Conservation (phyloP, 2,888 invertebrate genomes). For the Aspidiotus rigidus region DNA sequence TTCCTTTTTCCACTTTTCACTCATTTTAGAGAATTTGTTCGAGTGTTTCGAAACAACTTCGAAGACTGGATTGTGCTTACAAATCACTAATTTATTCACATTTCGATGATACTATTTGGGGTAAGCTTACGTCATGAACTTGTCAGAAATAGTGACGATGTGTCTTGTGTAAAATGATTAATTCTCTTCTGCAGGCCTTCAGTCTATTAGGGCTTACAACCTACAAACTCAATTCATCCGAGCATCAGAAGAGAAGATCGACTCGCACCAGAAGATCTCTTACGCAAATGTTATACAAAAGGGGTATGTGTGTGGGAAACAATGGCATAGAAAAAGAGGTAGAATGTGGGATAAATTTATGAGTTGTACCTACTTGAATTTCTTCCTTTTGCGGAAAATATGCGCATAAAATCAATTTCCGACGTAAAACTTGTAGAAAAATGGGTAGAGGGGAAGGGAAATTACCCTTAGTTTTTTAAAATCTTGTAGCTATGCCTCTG, state of each 20-base stretch:
- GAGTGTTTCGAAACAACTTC: conserved; percentile 83
- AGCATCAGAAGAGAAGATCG: conserved; percentile 82
- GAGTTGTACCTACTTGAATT: too few species aligned
- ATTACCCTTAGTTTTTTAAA: not conserved
- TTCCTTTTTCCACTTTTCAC: too few species aligned
- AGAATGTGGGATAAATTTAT: too few species aligned
- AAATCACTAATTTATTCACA: conserved; percentile 95
- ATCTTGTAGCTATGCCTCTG: not conserved
- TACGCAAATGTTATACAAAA: conserved; percentile 89
- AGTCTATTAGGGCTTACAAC: conserved; percentile 76
- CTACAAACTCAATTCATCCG: conserved; percentile 71
- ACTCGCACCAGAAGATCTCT: conserved; percentile 85
- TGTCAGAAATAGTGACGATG: not conserved
- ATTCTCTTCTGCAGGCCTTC: conserved; percentile 46
- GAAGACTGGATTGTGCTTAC: conserved; percentile 84
- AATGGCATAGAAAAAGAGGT: too few species aligned
- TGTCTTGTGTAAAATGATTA: too few species aligned
- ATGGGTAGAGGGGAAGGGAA: not conserved
- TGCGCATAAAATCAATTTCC: too few species aligned
- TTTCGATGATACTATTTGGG: conserved; percentile 85
- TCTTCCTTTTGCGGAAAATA: too few species aligned
- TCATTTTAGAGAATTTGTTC: conserved; percentile 74
- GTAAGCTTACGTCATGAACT: conserved; percentile 38
- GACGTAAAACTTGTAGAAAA: not conserved
- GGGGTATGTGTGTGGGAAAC: conserved; percentile 45